Conservation (phyloP, 1,140 invertebrate genomes). For the Sesamia nonagrioides region DNA sequence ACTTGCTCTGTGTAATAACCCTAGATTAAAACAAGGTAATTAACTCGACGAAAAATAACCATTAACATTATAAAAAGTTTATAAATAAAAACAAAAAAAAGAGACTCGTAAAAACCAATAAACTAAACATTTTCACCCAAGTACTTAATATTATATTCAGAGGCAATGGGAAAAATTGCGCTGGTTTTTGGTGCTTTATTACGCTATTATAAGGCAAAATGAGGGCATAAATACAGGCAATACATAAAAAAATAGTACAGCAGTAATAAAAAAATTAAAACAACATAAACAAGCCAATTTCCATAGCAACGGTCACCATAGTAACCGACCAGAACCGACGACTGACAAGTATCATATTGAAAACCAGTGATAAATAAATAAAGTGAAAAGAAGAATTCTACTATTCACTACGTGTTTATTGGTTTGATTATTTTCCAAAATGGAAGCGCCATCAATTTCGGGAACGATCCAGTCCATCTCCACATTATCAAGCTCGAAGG, state of each 20-base stretch:
- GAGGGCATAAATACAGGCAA: no score
- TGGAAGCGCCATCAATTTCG: conserved; percentile 70
- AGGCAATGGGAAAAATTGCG: no score
- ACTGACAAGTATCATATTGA: no score
- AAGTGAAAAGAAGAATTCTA: no score
- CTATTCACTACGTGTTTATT: no score
- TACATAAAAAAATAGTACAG: not conserved
- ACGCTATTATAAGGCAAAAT: not conserved
- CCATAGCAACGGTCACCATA: conserved; percentile 13
- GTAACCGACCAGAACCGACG: not conserved
- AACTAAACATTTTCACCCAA: no score
- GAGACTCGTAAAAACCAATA: no score
- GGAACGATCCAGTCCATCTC: conserved; percentile 76
- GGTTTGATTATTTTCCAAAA: conserved; percentile 43
- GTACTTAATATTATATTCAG: no score
- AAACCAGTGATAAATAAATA: not conserved
- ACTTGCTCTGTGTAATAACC: no score
- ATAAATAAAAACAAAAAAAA: no score
- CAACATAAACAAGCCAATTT: not conserved
- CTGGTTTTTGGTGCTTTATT: no score
- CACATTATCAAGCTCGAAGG: conserved; percentile 73
- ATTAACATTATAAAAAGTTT: not conserved
- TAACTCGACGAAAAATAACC: not conserved
- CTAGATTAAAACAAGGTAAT: not conserved
- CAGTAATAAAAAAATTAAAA: not conserved